Evolutionary conservation across 2,888 invertebrate genomes (phyloP), one percentile per base, ranked within the genome.

Genomic region (Melinopterus prodromus): DNA sequence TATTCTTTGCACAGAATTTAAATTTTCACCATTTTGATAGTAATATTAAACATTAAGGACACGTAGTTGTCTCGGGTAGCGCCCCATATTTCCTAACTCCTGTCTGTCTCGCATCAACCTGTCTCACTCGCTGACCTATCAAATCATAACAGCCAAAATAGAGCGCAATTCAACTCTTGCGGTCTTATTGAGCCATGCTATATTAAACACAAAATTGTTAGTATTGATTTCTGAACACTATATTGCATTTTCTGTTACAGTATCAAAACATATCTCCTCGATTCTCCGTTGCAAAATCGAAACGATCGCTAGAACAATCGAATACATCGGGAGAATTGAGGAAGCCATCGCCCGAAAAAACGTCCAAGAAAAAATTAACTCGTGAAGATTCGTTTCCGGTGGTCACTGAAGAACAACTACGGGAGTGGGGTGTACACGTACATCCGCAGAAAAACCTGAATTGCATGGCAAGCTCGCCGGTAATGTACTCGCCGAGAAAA

Each of bases 341-440:
- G 9, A 81, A 79, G 77, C 80, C 81, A 9, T 76, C 75, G 6
- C 69, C 72, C 53, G 81, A 82, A 36, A 74, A 78, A 6, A 1
- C 53, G 7, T 53, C 53, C 7, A 53, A 53, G 53, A 77, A 78
- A 26, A 71, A 81, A 70, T 16, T 81, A 15, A 16, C 81, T 26
- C 16, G 79, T 15, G 72, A 77, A 70, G 78, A 16, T 9, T 77
- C 69, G 7, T 76, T 35, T 14, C 81, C 81, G 0, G 15, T 82
- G 69, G 80, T 82, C 4, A 79, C 77, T 16, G 78, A 78, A 15
- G 80, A 80, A 35, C 80, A 83, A 76, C 78, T 82, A n/a, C 80
- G 80, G 38, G 16, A 77, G 6, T 82, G 80, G 83, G 82, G 82
- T 0, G 81, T 81, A 6, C n/a, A n/a, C 0, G 81, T 81, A 79